Conservation (phyloP, 2,113 vertebrate species). For the Gallinago undulata region DNA sequence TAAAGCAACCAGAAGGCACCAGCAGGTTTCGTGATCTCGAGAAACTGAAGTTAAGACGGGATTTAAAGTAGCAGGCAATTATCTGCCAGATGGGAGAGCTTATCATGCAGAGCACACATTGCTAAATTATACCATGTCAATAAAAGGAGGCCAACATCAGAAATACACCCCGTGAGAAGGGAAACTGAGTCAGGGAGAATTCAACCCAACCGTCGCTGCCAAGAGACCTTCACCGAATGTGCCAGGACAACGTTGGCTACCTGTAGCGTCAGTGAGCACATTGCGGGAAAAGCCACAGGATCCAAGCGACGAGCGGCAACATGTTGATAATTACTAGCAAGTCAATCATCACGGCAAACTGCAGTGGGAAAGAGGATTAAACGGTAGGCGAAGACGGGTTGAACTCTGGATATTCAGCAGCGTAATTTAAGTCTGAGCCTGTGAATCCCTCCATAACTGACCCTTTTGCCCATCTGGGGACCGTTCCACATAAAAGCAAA, state of each 20-base stretch:
- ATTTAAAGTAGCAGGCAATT: slow-evolving; percentile 45
- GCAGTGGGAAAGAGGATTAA: slow-evolving; percentile 39
- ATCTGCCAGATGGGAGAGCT: slow-evolving; percentile 40
- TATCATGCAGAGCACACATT: neutral
- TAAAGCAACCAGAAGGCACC: slow-evolving; percentile 19
- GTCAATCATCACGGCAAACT: slow-evolving; percentile 12
- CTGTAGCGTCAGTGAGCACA: neutral
- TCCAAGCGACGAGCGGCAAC: neutral
- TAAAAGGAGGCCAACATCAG: neutral
- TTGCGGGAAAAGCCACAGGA: neutral
- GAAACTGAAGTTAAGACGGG: slow-evolving; percentile 23
- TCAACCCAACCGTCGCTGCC: neutral
- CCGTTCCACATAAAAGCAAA: neutral
- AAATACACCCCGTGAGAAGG: neutral
- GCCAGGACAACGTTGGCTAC: neutral
- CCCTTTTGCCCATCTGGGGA: neutral
- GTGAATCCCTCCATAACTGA: neutral
- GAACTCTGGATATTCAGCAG: neutral
- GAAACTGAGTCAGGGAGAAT: neutral
- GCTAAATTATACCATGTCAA: neutral
- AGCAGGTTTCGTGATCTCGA: neutral
- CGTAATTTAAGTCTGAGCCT: neutral
- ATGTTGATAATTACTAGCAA: neutral
- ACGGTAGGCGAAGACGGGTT: neutral
- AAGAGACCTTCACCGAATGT: neutral